Evolutionary conservation across 2,797 vertebrate genomes (phyloP).

Genomic region (Poeciliopsis turneri): DNA sequence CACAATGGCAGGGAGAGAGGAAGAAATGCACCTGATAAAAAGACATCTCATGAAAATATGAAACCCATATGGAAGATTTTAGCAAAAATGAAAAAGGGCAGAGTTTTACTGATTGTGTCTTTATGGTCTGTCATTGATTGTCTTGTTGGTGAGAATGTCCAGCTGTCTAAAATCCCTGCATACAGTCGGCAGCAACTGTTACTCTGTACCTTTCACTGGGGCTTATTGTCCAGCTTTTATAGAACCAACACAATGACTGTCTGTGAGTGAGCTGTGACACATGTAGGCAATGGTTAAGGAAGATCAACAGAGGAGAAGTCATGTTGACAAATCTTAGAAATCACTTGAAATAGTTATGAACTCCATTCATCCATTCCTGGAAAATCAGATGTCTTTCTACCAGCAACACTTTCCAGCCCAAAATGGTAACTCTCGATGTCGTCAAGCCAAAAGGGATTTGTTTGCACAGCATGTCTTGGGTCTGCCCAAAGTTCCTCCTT

Average conservation of each 20-base stretch:
- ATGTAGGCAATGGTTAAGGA: constrained; percentile 18
- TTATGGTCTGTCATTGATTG: background rate
- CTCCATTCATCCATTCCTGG: background rate
- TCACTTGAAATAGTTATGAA: constrained; percentile 15
- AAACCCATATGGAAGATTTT: background rate
- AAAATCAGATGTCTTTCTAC: background rate
- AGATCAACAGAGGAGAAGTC: constrained; percentile 12
- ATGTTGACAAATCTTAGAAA: constrained; percentile 19
- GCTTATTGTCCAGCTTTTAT: constrained; percentile 25
- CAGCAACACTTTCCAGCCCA: background rate
- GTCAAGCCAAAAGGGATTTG: background rate
- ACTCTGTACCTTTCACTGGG: constrained; percentile 16
- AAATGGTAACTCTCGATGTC: background rate
- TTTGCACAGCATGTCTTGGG: background rate
- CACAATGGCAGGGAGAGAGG: background rate
- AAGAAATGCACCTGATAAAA: background rate
- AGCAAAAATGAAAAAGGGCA: background rate
- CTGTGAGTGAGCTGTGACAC: background rate
- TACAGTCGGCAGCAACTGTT: background rate
- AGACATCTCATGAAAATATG: background rate
- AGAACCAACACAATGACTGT: constrained; percentile 12
- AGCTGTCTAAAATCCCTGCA: background rate
- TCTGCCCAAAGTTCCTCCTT: background rate
- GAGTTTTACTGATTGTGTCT: background rate
- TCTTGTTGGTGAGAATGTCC: background rate